Evolutionary conservation across 2,888 invertebrate genomes (phyloP).

Genomic region (Chalcosyrphus nemorum): DNA sequence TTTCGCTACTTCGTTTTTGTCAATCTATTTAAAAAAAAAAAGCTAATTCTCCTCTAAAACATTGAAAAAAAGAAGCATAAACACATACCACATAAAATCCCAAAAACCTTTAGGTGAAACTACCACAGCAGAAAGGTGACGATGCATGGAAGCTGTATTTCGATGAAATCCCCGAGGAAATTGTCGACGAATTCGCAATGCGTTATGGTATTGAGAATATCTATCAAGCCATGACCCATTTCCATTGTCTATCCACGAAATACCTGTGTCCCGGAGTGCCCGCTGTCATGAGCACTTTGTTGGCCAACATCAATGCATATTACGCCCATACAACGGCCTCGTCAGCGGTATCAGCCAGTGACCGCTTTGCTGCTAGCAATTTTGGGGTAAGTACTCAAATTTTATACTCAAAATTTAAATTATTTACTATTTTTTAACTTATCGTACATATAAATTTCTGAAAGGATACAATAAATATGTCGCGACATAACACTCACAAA

Average conservation of each 20-base stretch:
- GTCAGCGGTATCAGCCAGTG: conserved; percentile 98
- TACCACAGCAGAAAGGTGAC: conserved; percentile 97
- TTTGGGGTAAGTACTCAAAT: conserved; percentile 92
- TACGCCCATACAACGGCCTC: conserved; percentile 99
- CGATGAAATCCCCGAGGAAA: conserved; percentile 98
- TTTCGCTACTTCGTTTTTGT: background rate
- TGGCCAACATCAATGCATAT: conserved; percentile 99
- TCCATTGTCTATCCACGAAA: conserved; percentile 99
- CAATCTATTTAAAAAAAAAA: background rate
- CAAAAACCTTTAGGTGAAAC: conserved; percentile 82
- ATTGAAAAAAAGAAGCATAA: background rate
- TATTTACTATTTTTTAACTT: background rate
- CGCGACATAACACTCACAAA: no score
- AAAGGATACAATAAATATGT: no score
- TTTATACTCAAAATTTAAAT: background rate
- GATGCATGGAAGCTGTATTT: conserved; percentile 99
- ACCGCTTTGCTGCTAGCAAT: conserved; percentile 99
- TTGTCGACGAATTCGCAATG: conserved; percentile 99
- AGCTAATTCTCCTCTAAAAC: background rate
- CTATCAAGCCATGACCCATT: conserved; percentile 93
- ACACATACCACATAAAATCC: conserved; percentile 34
- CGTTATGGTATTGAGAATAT: conserved; percentile 99
- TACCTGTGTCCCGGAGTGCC: conserved; percentile 99
- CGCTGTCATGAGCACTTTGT: conserved; percentile 98
- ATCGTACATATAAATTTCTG: background rate